These are phyloP conservation scores for Ptilodon capucinus DNA, from an alignment of 2,888 invertebrate genomes.

Conservation along the genomic window DNA sequence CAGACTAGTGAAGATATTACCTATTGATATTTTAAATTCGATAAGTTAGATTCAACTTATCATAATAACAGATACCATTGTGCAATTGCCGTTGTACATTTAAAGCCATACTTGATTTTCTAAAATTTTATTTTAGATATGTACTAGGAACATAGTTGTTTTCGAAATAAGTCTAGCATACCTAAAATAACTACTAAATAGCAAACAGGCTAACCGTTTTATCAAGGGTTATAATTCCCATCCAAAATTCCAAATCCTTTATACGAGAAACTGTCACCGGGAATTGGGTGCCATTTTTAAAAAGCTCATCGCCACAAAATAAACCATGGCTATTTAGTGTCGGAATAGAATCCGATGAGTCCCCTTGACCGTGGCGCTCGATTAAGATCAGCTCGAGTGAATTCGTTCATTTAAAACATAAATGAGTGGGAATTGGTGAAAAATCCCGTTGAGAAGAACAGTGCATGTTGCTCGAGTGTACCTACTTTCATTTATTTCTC, in stretches of 20 bases:
- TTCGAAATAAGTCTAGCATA: too few species aligned
- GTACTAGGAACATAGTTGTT: too few species aligned
- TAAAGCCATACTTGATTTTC: too few species aligned
- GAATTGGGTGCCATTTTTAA: slow-evolving; percentile 51
- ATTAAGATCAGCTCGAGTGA: slow-evolving; percentile 67
- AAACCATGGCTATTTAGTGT: slow-evolving; percentile 68
- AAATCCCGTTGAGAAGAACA: slow-evolving; percentile 40
- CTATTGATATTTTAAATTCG: too few species aligned
- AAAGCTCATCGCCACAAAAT: slow-evolving; percentile 62
- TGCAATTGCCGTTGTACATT: too few species aligned
- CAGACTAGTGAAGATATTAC: too few species aligned
- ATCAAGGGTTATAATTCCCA: not conserved
- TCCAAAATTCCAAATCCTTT: not conserved
- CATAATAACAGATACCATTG: too few species aligned
- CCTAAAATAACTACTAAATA: not conserved
- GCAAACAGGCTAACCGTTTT: not conserved
- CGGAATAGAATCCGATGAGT: slow-evolving; percentile 66
- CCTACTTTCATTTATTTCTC: slow-evolving; percentile 15
- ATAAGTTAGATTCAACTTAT: too few species aligned
- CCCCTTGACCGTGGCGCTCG: slow-evolving; percentile 62
- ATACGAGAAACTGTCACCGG: slow-evolving; percentile 18
- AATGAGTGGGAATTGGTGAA: slow-evolving; percentile 55
- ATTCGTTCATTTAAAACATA: slow-evolving; percentile 67
- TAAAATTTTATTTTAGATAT: too few species aligned
- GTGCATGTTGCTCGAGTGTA: slow-evolving; percentile 16